Base-by-base conservation (phyloP, 2,888 invertebrate species). In the Mesorhabditis belari region DNA sequence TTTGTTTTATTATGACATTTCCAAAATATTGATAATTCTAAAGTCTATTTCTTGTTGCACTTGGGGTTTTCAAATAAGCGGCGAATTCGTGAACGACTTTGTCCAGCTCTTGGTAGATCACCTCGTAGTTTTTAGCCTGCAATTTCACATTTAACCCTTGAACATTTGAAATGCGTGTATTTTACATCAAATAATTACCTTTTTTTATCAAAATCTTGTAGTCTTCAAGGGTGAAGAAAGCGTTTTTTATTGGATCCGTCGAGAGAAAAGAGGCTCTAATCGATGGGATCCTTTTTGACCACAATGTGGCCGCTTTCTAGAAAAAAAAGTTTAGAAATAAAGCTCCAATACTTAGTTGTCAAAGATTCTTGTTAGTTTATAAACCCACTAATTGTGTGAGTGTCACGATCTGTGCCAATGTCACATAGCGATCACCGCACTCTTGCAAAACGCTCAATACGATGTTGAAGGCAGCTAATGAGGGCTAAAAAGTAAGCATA, bases 221-320 rank as follows among this genome's bases (percentile, higher is more conserved):
- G n/a, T 67, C 68, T 3, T 58, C 44, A 49, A 74, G 49, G 0
- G 70, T 64, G 3, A 57, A 12, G 27, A 72, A 69, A 19, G 67
- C 69, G 27, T 73, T 74, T 52, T 74, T 74, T 60, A 72, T 66
- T 2, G 69, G 65, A 23, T 74, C 74, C 0, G 70, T 71, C 2
- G 69, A 73, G 2, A 74, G 61, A 24, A 67, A 70, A n/a, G 72
- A 69, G 0, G 70, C 60, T 0, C 68, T 60, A 2, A 69, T 58
- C 24, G 64, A 58, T 12, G 57, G 51, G 9, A 50, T 17, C 19
- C 35, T 44, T 23, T 60, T 27, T 26, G 62, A 60, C 28, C 66
- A 71, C 9, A 60, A 57, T n/a, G 9, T 61, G 55, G 4, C 62
- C 61, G 24, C 68, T 68, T 24, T 61, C 54, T 68, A 68, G 66